phyloP scores from a whole-genome alignment of 1,140 invertebrate genomes.

The Sminthurides bifidus region DNA sequence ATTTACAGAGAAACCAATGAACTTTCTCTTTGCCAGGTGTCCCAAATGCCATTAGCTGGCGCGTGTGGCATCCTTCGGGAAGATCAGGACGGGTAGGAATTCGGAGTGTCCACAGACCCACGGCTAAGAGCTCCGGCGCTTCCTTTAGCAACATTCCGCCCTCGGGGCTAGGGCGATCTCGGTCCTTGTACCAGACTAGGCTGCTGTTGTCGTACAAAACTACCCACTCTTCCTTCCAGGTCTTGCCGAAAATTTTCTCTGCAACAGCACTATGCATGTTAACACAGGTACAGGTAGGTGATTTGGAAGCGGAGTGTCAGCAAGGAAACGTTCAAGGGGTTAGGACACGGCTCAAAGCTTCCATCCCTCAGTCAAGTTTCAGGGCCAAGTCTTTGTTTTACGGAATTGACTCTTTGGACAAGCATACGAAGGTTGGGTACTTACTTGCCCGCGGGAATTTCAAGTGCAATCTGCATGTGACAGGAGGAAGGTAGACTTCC shows the following conservation, averaged over 20 bases:
- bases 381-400: no score
- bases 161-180: constrained; percentile 39
- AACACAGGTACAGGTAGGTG: no score
- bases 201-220: constrained; percentile 61
- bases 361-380: no score
- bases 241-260: constrained; percentile 61
- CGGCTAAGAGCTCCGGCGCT: constrained; percentile 63
- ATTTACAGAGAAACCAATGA: constrained; percentile 51
- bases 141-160: constrained; percentile 52
- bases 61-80: constrained; percentile 49
- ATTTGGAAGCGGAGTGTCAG: no score
- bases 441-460: no score
- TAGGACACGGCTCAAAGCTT: no score
- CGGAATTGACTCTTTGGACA: no score
- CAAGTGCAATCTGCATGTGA: no score
- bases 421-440: no score
- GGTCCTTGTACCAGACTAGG: constrained; percentile 36
- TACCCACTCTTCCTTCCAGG: constrained; percentile 68
- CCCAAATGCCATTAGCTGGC: constrained; percentile 58
- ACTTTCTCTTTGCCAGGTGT: constrained; percentile 45
- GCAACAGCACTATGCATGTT: no score
- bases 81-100: constrained; percentile 51
- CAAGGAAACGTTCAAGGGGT: no score
- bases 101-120: constrained; percentile 56
- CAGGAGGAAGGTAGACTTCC: no score